Conservation (phyloP, 2,797 vertebrate species). For the Phalloptychus januarius region DNA sequence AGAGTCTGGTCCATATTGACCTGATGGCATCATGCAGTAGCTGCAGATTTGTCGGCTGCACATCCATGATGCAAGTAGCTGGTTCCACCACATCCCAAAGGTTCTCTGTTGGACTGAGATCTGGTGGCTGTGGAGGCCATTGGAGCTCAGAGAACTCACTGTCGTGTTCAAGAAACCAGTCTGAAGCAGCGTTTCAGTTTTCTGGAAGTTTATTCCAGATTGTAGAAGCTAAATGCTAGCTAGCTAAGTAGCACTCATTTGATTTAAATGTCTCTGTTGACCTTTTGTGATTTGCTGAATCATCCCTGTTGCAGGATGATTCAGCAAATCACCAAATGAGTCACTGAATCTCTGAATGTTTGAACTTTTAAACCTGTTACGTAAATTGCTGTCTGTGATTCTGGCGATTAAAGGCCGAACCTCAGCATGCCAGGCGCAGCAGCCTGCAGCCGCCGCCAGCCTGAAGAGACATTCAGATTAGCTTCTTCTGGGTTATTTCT, state of each 20-base stretch:
- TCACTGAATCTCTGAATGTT: constrained; percentile 29
- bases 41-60: constrained; percentile 60
- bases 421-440: constrained; percentile 48
- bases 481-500: constrained; percentile 34
- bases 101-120: neutral
- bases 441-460: constrained; percentile 31
- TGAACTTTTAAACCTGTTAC: constrained; percentile 52
- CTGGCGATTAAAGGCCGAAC: constrained; percentile 55
- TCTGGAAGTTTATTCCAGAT: too few species aligned
- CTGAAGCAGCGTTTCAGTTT: too few species aligned
- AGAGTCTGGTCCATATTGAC: neutral
- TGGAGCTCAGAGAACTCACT: too few species aligned
- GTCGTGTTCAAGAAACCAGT: too few species aligned
- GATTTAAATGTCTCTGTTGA: neutral
- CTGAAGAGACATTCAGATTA: constrained; percentile 65
- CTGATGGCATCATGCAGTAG: neutral
- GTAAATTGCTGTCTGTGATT: constrained; percentile 59
- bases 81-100: constrained; percentile 45
- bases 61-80: constrained; percentile 55
- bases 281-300: neutral
- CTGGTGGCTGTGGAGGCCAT: neutral
- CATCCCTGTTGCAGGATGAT: neutral
- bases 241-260: neutral
- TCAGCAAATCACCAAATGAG: too few species aligned
- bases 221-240: neutral